Evolutionary conservation across 2,888 invertebrate genomes (phyloP), one percentile per base, ranked within the genome.

Genomic region (Drosophila affinis): DNA sequence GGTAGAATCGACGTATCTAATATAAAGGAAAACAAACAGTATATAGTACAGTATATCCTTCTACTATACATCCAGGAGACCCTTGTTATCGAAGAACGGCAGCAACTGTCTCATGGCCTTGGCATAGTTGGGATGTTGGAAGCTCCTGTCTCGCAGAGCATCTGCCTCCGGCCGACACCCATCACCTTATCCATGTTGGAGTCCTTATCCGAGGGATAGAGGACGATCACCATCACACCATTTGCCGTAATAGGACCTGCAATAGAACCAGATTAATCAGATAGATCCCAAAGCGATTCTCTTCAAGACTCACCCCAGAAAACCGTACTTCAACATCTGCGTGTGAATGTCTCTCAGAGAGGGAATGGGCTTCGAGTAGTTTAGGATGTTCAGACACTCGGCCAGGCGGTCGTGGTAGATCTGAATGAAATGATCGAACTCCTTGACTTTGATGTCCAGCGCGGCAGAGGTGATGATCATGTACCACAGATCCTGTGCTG

Each of bases 401-500:
- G 78, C 81, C 54, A 91, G 72, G 0, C 85, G 81, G 7, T 82
- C 76, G 3, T 91, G 90, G 70, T 91, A 91, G 47, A 88, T 87
- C 18, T 81, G 71, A 29, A 91, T 69, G 17, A 91, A 89, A 17
- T 79, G 78, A 76, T 91, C 91, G 46, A 91, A 91, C 17, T 91
- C 79, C 27, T 77, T 79, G 3, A 89, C 49, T 21, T 85, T 87
- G 3, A 90, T 89, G 17, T 90, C 88, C 46, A 85, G 70, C 0
- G 75, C 47, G 0, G 82, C 76, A 1, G 91, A 91, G 5, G 88
- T 78, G 0, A 62, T 69, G 32, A 91, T 86, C 9, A 91, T n/a
- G 62, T 90, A 90, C 77, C 89, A 89, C 0, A 91, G 74, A 75
- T 91, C 91, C 45, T 88, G 84, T 0, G 87, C 88, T 0, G 91